These are phyloP conservation scores for Diprion similis DNA, from an alignment of 1,140 invertebrate species.

Conservation along the genomic window DNA sequence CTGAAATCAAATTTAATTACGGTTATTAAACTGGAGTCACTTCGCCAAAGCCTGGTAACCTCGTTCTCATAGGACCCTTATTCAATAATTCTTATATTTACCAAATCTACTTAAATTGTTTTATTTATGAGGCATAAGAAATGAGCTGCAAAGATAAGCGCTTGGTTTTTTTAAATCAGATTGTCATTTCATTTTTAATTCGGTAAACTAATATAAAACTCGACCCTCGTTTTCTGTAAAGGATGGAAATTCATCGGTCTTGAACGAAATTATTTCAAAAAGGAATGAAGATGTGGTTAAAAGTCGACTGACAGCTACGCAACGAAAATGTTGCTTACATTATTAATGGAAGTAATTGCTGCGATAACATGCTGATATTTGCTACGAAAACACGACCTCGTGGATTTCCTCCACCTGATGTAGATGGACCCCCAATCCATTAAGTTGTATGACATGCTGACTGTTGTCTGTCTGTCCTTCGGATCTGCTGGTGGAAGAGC, in stretches of 20 bases:
- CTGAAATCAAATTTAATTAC: constrained; percentile 1
- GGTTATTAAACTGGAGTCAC: not conserved
- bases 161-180: not conserved
- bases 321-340: not conserved
- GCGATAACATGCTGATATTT: constrained; percentile 4
- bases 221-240: not conserved
- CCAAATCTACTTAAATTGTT: not conserved
- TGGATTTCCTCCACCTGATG: not conserved
- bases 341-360: constrained; percentile 14
- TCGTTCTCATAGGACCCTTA: not conserved
- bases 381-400: constrained; percentile 1
- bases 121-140: not conserved
- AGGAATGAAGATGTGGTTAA: not conserved
- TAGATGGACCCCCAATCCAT: not conserved
- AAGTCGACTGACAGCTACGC: not conserved
- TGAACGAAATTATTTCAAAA: not conserved
- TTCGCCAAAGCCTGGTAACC: not conserved
- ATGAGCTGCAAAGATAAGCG: not conserved
- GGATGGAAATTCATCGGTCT: not conserved
- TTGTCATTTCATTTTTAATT: not conserved
- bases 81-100: not conserved
- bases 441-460: not conserved
- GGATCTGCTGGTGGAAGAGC: not conserved
- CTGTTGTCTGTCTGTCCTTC: not conserved
- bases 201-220: not conserved